Percentiles rank a stretch among this genome's conserved stretches.
phyloP scores from a whole-genome alignment of 2,113 vertebrate genomes.

The Psophia crepitans region DNA sequence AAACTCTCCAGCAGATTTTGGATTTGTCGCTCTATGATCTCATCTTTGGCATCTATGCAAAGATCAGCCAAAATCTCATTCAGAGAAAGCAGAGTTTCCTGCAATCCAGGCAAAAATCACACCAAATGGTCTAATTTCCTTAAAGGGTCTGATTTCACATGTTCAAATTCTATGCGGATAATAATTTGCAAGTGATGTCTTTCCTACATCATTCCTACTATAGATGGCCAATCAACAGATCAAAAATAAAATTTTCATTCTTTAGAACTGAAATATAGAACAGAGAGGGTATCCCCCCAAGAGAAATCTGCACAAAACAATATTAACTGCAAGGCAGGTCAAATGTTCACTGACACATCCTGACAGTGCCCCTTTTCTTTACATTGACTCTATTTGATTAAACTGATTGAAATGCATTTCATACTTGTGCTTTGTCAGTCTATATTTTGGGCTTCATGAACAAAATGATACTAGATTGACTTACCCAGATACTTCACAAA shows the following conservation, averaged over 20 bases:
- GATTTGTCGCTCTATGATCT: neutral
- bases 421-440: slow-evolving; percentile 67
- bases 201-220: neutral
- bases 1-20: neutral
- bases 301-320: slow-evolving; percentile 41
- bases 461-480: slow-evolving; percentile 63
- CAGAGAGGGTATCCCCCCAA: neutral
- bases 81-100: neutral
- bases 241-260: neutral
- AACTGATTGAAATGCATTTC: slow-evolving; percentile 67
- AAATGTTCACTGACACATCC: slow-evolving; percentile 66
- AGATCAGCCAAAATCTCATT: neutral
- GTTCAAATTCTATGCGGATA: neutral
- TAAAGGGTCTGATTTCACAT: neutral
- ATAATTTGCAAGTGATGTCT: neutral
- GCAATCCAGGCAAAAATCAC: neutral
- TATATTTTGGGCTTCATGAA: slow-evolving; percentile 53
- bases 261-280: neutral
- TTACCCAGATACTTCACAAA: slow-evolving; percentile 64
- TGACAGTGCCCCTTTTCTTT: slow-evolving; percentile 65
- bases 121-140: neutral
- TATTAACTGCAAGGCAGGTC: slow-evolving; percentile 57
- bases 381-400: slow-evolving; percentile 64
- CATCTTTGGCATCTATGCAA: neutral
- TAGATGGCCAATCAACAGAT: neutral